Evolutionary conservation across 2,797 vertebrate genomes (phyloP).

Genomic region (Lagocephalus sceleratus): DNA sequence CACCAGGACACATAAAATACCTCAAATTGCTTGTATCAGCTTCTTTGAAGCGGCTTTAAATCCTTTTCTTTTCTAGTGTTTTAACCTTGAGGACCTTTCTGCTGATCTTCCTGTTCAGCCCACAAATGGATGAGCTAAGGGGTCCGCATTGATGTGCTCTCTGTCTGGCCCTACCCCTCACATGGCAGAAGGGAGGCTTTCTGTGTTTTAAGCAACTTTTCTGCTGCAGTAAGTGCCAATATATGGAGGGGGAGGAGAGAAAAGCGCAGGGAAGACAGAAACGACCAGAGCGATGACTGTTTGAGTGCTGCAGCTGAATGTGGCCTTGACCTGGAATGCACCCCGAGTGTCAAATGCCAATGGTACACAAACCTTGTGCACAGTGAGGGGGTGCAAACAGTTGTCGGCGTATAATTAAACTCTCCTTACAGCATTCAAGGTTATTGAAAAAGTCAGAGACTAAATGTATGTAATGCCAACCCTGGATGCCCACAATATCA

Average conservation of each 20-base stretch:
- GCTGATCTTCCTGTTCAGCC: conserved; percentile 59
- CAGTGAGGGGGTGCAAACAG: conserved; percentile 20
- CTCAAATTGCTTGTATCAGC: conserved; percentile 63
- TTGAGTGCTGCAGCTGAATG: conserved; percentile 17
- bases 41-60: conserved; percentile 46
- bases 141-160: conserved; percentile 56
- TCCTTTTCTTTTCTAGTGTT: conserved; percentile 56
- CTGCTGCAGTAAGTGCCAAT: conserved; percentile 27
- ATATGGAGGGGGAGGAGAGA: conserved; percentile 10
- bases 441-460: conserved; percentile 36
- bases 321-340: conserved; percentile 56
- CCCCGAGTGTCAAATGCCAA: conserved; percentile 20
- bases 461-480: conserved; percentile 36
- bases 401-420: conserved; percentile 44
- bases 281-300: conserved; percentile 18
- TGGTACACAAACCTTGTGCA: conserved; percentile 5
- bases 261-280: conserved; percentile 11
- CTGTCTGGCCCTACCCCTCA: conserved; percentile 43
- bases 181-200: conserved; percentile 28
- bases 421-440: conserved; percentile 46
- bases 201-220: conserved; percentile 52
- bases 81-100: conserved; percentile 56
- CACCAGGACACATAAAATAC: conserved; percentile 40
- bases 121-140: conserved; percentile 56
- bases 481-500: conserved; percentile 30